Conservation (phyloP, 2,113 vertebrate species). For the Ceratotherium simum region DNA sequence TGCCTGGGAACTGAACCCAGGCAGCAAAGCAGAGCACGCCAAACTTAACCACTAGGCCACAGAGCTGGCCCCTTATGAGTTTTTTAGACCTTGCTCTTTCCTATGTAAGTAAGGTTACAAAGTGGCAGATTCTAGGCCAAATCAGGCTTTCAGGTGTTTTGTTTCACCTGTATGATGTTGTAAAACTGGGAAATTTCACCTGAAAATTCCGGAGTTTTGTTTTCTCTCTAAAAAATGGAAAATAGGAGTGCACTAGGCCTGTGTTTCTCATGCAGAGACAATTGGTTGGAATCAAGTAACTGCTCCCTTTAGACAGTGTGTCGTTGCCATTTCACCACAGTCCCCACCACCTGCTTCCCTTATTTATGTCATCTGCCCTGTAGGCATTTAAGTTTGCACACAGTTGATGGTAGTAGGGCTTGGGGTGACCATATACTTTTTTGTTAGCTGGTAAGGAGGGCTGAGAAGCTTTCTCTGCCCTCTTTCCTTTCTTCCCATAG, state of each 20-base stretch:
- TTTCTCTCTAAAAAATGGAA: conserved; percentile 6
- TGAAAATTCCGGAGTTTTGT: neutral
- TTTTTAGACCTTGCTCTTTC: conserved; percentile 14
- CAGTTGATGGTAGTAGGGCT: neutral
- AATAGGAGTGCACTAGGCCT: neutral
- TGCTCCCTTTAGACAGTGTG: neutral
- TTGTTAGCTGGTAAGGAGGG: neutral
- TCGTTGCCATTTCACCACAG: neutral
- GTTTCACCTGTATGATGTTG: neutral
- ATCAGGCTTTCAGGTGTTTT: neutral
- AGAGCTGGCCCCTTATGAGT: neutral
- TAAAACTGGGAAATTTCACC: neutral
- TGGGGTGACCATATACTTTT: neutral
- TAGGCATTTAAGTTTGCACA: neutral
- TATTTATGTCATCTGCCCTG: neutral
- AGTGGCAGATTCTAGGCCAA: neutral
- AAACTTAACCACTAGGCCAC: too few species aligned
- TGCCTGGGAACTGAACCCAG: too few species aligned
- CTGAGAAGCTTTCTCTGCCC: neutral
- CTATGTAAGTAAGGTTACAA: neutral
- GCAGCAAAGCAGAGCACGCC: too few species aligned
- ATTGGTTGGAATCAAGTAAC: neutral
- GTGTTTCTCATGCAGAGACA: neutral
- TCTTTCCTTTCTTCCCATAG: neutral
- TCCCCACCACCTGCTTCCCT: neutral